Evolutionary conservation across 2,113 vertebrate species (phyloP).

Genomic region (Silurus meridionalis): DNA sequence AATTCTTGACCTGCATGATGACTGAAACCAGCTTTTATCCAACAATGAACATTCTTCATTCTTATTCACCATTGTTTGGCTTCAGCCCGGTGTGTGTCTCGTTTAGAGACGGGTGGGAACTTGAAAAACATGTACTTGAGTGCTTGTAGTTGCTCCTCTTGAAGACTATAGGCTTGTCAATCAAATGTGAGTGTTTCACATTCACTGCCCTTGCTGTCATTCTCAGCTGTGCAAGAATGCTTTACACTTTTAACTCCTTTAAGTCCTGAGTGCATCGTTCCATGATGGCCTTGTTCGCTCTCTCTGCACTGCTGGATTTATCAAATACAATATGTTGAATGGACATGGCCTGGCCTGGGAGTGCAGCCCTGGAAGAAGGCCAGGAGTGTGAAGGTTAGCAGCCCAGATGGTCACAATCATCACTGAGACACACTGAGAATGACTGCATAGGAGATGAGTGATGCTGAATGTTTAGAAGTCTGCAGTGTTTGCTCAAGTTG

Average conservation of each 20-base stretch:
- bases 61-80: constrained; percentile 39
- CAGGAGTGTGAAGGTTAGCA: neutral
- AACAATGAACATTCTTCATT: constrained; percentile 47
- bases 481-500: neutral
- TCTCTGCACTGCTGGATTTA: constrained; percentile 28
- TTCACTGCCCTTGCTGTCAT: constrained; percentile 9
- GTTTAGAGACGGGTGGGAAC: constrained; percentile 37
- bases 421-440: constrained; percentile 8
- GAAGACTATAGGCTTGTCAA: constrained; percentile 44
- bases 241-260: constrained; percentile 17
- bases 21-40: constrained; percentile 36
- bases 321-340: constrained; percentile 37
- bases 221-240: constrained; percentile 20
- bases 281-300: neutral
- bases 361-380: constrained; percentile 2
- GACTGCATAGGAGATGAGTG: neutral
- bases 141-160: constrained; percentile 41
- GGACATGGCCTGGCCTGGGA: neutral
- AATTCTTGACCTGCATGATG: constrained; percentile 26
- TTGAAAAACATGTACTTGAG: constrained; percentile 41
- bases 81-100: constrained; percentile 43
- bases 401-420: constrained; percentile 29
- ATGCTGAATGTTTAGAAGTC: constrained; percentile 1
- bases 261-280: constrained; percentile 1
- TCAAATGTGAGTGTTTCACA: constrained; percentile 41